Conservation (phyloP, 2,113 vertebrate genomes). For the Sclerurus mexicanus region DNA sequence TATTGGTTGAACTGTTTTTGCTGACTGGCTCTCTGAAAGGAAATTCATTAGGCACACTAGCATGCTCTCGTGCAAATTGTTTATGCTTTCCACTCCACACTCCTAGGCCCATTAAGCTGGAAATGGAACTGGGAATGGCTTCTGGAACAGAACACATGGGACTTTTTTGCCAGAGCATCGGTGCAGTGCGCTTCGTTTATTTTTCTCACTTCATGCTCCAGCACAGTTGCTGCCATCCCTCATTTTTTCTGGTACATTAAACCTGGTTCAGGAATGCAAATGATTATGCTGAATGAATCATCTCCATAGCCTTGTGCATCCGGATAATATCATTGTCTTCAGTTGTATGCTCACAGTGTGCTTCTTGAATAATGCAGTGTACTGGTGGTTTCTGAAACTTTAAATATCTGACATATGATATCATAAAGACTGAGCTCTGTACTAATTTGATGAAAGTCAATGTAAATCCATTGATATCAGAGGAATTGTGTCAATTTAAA, state of each 20-base stretch:
- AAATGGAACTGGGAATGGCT: background rate
- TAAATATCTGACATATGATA: background rate
- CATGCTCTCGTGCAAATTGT: background rate
- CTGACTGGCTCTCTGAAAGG: background rate
- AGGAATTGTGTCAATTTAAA: background rate
- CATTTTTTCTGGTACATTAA: slow-evolving; percentile 12
- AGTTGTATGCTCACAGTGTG: background rate
- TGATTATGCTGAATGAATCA: background rate
- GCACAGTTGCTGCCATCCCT: background rate
- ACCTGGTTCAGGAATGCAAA: background rate
- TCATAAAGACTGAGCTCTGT: background rate
- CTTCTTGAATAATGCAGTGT: background rate
- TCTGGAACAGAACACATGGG: background rate
- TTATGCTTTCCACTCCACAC: background rate
- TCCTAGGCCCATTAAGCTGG: background rate
- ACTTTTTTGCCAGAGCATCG: background rate
- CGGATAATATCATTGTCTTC: background rate
- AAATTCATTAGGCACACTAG: background rate
- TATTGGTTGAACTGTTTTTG: background rate
- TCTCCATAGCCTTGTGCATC: background rate
- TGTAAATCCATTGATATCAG: background rate
- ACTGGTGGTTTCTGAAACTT: background rate
- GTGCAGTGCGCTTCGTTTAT: background rate
- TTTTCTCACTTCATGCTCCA: background rate
- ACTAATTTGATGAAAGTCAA: background rate